Percentiles rank a stretch among this genome's conserved stretches.
Evolutionary conservation across 2,888 invertebrate genomes (phyloP).

Genomic region (Lepidocyrtinus sp.): DNA sequence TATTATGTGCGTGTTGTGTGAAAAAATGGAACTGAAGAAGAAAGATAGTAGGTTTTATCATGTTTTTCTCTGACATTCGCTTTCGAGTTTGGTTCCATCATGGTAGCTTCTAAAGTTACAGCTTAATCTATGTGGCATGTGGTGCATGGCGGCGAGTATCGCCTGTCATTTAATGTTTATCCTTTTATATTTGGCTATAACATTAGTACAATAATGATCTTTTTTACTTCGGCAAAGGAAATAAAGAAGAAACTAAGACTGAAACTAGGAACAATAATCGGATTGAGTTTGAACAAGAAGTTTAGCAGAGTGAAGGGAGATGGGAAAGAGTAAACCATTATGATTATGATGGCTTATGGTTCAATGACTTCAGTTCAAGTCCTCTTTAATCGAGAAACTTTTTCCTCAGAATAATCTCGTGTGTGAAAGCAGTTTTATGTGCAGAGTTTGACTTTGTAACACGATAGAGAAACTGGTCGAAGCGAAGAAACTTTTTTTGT

Average conservation of each 20-base stretch:
- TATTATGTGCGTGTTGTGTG: too few relatives aligned
- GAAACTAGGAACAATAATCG: neutral
- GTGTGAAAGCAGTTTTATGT: neutral
- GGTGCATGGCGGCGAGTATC: neutral
- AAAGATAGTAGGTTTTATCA: slow-evolving; percentile 20
- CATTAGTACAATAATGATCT: neutral
- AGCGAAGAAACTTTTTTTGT: neutral
- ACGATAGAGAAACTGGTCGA: neutral
- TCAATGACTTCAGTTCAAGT: neutral
- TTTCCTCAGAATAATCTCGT: neutral
- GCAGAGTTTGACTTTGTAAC: neutral
- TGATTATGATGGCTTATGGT: neutral
- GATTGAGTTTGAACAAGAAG: too few relatives aligned
- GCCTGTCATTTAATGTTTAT: too few relatives aligned
- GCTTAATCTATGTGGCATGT: neutral
- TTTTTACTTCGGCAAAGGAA: neutral
- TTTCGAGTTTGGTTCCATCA: neutral
- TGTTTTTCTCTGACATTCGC: slow-evolving; percentile 23
- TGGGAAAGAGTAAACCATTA: neutral
- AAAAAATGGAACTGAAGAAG: neutral
- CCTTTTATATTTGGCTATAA: too few relatives aligned
- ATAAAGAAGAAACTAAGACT: neutral
- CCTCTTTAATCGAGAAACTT: neutral
- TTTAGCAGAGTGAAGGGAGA: neutral
- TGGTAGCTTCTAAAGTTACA: too few relatives aligned